phyloP scores from a whole-genome alignment of 2,113 vertebrate species.

The Neogobius melanostomus region DNA sequence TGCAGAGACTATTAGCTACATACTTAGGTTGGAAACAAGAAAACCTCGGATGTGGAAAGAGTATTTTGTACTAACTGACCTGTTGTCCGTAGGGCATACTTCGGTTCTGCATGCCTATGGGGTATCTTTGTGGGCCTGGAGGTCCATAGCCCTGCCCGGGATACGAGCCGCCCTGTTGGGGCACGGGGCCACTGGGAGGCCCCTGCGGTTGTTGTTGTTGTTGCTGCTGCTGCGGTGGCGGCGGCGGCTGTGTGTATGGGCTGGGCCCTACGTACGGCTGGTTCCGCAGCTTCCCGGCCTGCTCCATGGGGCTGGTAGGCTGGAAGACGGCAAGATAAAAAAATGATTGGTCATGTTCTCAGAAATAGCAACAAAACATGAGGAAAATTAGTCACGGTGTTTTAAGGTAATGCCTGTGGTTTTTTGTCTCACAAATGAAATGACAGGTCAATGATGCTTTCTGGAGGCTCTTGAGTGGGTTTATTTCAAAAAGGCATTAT shows the following conservation, averaged over 20 bases:
- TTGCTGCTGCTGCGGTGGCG: too few relatives aligned
- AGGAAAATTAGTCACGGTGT: background rate
- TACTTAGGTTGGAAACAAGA: background rate
- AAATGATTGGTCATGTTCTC: slow-evolving; percentile 3
- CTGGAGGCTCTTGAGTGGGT: slow-evolving; percentile 14
- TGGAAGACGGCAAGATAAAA: slow-evolving; percentile 58
- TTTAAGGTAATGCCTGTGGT: slow-evolving; percentile 4
- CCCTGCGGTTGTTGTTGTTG: slow-evolving; percentile 74
- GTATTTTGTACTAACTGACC: slow-evolving; percentile 69
- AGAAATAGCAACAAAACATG: background rate
- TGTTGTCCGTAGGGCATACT: slow-evolving; percentile 92
- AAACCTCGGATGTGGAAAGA: background rate
- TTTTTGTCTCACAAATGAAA: slow-evolving; percentile 2
- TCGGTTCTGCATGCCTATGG: slow-evolving; percentile 89
- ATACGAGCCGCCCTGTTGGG: slow-evolving; percentile 88
- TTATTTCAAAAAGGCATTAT: slow-evolving; percentile 22
- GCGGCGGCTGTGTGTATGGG: slow-evolving; percentile 83
- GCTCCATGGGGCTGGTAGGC: slow-evolving; percentile 95
- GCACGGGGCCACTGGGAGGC: slow-evolving; percentile 82
- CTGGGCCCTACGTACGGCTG: slow-evolving; percentile 88
- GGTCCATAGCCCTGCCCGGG: slow-evolving; percentile 90
- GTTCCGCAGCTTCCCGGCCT: slow-evolving; percentile 95
- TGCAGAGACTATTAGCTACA: too few relatives aligned
- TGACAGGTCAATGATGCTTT: slow-evolving; percentile 18
- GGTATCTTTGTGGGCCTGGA: slow-evolving; percentile 89